A percentile compares a stretch with the other conserved stretches of the same genome.
phyloP scores from a whole-genome alignment of 2,888 invertebrate species.

The Microctonus aethiopoides region DNA sequence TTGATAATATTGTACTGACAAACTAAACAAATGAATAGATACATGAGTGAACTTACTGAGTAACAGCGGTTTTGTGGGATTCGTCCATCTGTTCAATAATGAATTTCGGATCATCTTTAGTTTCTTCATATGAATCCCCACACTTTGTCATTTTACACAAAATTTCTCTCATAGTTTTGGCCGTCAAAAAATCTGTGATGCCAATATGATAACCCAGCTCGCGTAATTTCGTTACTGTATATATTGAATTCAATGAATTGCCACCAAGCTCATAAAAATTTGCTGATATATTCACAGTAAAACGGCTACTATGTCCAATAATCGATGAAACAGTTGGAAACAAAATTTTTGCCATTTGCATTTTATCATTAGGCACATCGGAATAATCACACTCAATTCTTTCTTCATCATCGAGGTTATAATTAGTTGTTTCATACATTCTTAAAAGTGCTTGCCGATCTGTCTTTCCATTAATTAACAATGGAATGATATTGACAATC shows the following conservation, averaged over 20 bases:
- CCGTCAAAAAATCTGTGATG: conserved; percentile 83
- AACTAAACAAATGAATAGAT: too few relatives aligned
- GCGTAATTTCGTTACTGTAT: conserved; percentile 80
- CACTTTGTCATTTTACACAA: conserved; percentile 71
- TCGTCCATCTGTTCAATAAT: conserved; percentile 70
- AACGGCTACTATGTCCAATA: conserved; percentile 74
- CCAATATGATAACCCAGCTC: conserved; percentile 84
- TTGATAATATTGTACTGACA: too few relatives aligned
- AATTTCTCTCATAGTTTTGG: conserved; percentile 77
- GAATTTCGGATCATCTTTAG: conserved; percentile 13
- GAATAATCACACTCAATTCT: conserved; percentile 76
- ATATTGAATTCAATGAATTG: conserved; percentile 87
- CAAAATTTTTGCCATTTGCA: conserved; percentile 75
- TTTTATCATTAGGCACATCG: conserved; percentile 72
- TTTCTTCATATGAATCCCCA: conserved; percentile 34
- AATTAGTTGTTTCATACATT: conserved; percentile 74
- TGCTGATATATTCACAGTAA: conserved; percentile 73
- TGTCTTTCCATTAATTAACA: conserved; percentile 87
- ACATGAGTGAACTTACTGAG: too few relatives aligned
- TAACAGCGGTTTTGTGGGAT: conserved; percentile 75
- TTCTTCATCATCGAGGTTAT: conserved; percentile 66
- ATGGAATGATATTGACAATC: conserved; percentile 79
- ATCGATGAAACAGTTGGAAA: conserved; percentile 82
- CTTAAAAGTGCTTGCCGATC: conserved; percentile 83
- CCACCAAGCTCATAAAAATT: conserved; percentile 90